Conservation (phyloP, 2,113 vertebrate genomes). For the Andinoacara biseriatus region DNA sequence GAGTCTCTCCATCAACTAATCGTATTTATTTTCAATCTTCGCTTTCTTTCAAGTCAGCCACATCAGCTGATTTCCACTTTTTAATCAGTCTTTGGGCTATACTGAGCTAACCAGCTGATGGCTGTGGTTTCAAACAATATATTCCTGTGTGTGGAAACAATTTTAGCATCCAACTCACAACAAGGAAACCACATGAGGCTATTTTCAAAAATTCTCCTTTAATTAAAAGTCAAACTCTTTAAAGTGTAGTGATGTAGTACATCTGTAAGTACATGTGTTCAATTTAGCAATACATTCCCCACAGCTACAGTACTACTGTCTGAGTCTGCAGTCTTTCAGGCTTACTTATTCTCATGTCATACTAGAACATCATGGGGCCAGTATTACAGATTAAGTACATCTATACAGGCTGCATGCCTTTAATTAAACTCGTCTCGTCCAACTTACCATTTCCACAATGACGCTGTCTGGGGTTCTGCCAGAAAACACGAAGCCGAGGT, state of each 20-base stretch:
- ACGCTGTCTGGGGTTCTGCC: constrained; percentile 95
- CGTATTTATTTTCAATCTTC: not conserved
- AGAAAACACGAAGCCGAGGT: constrained; percentile 92
- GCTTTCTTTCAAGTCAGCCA: not conserved
- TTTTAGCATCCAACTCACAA: not conserved
- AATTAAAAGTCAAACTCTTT: no score
- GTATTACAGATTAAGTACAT: not conserved
- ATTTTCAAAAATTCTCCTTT: no score
- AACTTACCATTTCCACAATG: constrained; percentile 91
- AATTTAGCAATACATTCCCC: not conserved
- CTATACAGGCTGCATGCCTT: not conserved
- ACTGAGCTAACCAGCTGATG: not conserved
- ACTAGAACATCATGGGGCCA: not conserved
- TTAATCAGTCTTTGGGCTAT: not conserved
- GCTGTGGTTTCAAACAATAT: not conserved
- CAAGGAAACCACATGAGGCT: no score
- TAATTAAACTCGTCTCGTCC: constrained; percentile 1
- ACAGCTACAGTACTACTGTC: not conserved
- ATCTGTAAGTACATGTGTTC: no score
- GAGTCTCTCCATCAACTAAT: no score
- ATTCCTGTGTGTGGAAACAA: not conserved
- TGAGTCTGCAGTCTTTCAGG: not conserved
- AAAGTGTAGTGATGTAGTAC: no score
- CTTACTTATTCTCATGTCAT: not conserved
- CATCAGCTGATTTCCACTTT: not conserved